Evolutionary conservation across 2,113 vertebrate species (phyloP).

Genomic region (Fulica atra): DNA sequence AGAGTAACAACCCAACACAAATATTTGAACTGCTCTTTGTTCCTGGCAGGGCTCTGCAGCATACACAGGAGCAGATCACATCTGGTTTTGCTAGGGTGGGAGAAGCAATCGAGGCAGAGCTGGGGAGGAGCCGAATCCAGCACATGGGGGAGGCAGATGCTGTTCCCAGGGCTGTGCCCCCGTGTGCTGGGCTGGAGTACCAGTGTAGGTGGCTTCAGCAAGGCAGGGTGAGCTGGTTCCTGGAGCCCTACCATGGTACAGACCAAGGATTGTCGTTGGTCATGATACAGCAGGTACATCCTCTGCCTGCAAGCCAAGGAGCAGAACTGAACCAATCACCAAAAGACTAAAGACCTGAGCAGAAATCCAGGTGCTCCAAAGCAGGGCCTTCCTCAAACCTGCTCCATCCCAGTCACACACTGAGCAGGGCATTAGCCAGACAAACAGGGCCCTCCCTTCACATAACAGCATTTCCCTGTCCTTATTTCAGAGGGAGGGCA

Average conservation of each 20-base stretch:
- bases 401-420: not conserved
- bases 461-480: not conserved
- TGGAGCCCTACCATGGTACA: not conserved
- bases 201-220: not conserved
- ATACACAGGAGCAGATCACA: not conserved
- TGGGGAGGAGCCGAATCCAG: not conserved
- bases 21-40: conserved; percentile 56
- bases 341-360: not conserved
- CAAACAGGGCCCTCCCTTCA: not conserved
- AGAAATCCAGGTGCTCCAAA: not conserved
- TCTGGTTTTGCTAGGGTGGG: not conserved
- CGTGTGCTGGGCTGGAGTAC: not conserved
- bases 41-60: not conserved
- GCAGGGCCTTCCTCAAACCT: not conserved
- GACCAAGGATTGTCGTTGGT: not conserved
- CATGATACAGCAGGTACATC: not conserved
- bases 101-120: not conserved
- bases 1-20: conserved; percentile 34
- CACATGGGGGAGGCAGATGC: not conserved
- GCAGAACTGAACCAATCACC: not conserved
- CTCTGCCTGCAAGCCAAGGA: not conserved
- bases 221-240: not conserved
- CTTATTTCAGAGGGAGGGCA: not conserved
- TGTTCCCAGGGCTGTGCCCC: not conserved
- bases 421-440: not conserved